Evolutionary conservation across 1,140 invertebrate genomes (phyloP).

Genomic region (Scaptomyza pallida): DNA sequence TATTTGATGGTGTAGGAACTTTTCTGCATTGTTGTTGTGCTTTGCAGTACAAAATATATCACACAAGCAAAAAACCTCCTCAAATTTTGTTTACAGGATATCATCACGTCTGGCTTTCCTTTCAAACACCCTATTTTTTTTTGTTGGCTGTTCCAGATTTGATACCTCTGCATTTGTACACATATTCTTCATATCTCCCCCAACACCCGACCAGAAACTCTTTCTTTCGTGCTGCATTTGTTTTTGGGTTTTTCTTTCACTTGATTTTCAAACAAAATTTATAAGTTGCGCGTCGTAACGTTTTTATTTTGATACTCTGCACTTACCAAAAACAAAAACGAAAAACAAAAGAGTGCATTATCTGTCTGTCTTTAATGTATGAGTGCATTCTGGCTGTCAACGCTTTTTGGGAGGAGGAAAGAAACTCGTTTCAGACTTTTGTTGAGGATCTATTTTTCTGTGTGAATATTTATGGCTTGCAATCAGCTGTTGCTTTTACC

Average conservation of each 20-base stretch:
- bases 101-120: neutral
- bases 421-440: neutral
- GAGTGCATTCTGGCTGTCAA: neutral
- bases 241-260: neutral
- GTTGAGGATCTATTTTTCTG: neutral
- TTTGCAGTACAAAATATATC: too few species aligned
- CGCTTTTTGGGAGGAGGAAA: too few species aligned
- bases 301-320: slow-evolving; percentile 1
- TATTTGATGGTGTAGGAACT: too few species aligned
- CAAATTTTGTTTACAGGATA: neutral
- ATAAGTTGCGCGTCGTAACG: neutral
- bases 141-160: neutral
- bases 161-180: neutral
- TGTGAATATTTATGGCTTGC: neutral
- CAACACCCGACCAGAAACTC: neutral
- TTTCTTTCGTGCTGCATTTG: neutral
- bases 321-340: too few species aligned
- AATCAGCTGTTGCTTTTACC: neutral
- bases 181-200: neutral
- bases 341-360: slow-evolving; percentile 1
- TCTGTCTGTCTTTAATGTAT: neutral
- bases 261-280: slow-evolving; percentile 3
- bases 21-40: too few species aligned
- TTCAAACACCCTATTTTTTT: neutral
- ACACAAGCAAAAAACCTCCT: too few species aligned